These are phyloP conservation scores for Drosophila pruinosa DNA, from an alignment of 1,140 invertebrate species.

Conservation along the genomic window DNA sequence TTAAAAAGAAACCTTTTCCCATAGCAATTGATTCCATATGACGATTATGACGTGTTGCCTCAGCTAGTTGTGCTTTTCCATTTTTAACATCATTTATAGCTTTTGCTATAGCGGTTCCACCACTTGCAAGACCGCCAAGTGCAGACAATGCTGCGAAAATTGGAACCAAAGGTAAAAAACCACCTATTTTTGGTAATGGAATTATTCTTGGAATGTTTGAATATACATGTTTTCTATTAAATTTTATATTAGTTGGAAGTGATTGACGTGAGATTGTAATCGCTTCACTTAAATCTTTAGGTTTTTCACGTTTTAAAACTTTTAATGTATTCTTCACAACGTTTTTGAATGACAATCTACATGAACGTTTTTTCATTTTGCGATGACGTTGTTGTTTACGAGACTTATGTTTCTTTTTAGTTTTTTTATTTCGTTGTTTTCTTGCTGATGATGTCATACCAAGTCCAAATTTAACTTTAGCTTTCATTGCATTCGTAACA, in stretches of 20 bases:
- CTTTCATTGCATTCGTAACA: constrained; percentile 41
- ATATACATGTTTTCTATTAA: constrained; percentile 25
- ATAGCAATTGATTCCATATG: constrained; percentile 63
- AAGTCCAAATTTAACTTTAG: constrained; percentile 37
- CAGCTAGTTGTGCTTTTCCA: constrained; percentile 52
- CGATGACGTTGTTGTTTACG: background rate
- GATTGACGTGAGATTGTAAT: constrained; percentile 14
- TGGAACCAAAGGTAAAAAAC: constrained; percentile 70
- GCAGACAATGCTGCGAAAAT: constrained; percentile 77
- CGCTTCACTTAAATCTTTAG: background rate
- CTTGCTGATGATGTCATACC: constrained; percentile 21
- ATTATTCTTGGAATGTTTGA: constrained; percentile 64
- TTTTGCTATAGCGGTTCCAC: constrained; percentile 51
- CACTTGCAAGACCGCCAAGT: constrained; percentile 36
- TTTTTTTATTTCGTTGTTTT: constrained; percentile 6
- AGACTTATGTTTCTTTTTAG: no score
- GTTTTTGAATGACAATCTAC: constrained; percentile 17
- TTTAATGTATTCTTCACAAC: constrained; percentile 6
- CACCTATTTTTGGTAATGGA: constrained; percentile 72
- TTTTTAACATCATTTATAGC: constrained; percentile 49
- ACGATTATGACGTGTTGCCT: constrained; percentile 62
- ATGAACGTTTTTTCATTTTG: no score
- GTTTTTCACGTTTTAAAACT: background rate
- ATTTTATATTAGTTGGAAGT: constrained; percentile 9
- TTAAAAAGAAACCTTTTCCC: constrained; percentile 65